Base-by-base conservation (phyloP, 1,140 invertebrate genomes). In the Euwallacea similis region DNA sequence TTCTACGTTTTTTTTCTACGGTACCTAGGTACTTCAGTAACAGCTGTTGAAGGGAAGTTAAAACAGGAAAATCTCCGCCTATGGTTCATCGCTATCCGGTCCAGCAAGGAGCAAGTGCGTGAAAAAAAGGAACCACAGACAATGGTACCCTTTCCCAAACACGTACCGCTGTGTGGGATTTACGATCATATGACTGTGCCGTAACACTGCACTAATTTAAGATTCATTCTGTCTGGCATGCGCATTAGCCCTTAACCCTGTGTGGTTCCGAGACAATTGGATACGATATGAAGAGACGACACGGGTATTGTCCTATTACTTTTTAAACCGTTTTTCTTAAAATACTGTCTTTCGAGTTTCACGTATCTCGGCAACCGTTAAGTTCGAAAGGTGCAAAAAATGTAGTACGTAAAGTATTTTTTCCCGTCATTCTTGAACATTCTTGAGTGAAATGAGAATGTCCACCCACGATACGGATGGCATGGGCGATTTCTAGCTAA, bases 201-300 rank as follows among this genome's bases (percentile, higher is more conserved):
- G 60, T 69, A 55, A 69, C 67, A 69, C 67, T 63, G 67, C 58
- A 62, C 67, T 56, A 69, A 69, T 69, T 69, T 69, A 63, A 69
- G 33, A 63, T 69, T 69, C 61, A 42, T 61, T 41, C 15, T 50
- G 44, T 16, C 61, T 13, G 11, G 21, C 21, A 33, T 33, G 21
- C 21, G 21, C 21, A 33, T 33, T 33, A 33, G 21, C 21, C 21
- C 21, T 33, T 33, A 33, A 33, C 21, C 21, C 21, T 33, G 21
- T 33, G 21, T 33, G 21, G 16, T 61, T 43, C 42, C 16, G 42
- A 61, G 11, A 61, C 42, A 61, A 61, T 42, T 61, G 33, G 42
- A 61, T 61, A 42, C 8, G 59, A 61, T 33, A 33, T 4, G 21
- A 13, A 50, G 46, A 50, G 46, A 6, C 9, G 46, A 10, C 42